These are phyloP conservation scores for Trididemnum miniatum DNA, from an alignment of 23 tunicate species.

Conservation along the genomic window DNA sequence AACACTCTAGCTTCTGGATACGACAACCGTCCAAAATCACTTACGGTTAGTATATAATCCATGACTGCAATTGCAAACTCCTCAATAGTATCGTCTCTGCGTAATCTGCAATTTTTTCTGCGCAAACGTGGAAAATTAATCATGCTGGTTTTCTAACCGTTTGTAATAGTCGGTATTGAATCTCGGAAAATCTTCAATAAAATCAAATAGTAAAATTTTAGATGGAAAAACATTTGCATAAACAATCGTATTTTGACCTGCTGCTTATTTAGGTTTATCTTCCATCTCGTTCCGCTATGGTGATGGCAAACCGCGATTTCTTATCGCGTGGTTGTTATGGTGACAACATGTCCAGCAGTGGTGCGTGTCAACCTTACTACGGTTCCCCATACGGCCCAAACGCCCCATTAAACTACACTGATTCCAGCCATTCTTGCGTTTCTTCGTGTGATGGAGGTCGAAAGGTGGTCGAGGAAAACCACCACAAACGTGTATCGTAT, in stretches of 20 bases:
- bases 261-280: constrained; percentile 32
- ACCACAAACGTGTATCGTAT: not conserved
- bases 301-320: constrained; percentile 34
- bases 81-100: too few relatives aligned
- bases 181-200: not conserved
- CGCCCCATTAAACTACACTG: not conserved
- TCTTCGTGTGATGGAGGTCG: not conserved
- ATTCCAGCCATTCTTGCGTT: not conserved
- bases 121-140: too few relatives aligned
- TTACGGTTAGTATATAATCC: constrained; percentile 64
- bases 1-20: constrained; percentile 22
- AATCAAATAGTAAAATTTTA: too few relatives aligned
- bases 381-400: not conserved
- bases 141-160: too few relatives aligned
- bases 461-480: not conserved
- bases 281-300: constrained; percentile 33
- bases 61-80: too few relatives aligned
- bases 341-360: too few relatives aligned
- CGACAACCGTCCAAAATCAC: constrained; percentile 57
- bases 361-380: not conserved
- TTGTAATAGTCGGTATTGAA: not conserved
- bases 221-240: too few relatives aligned
- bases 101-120: too few relatives aligned
- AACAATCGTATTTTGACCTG: too few relatives aligned
- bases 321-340: not conserved